phyloP scores from a whole-genome alignment of 2,797 vertebrate species.

The Antrozous pallidus region DNA sequence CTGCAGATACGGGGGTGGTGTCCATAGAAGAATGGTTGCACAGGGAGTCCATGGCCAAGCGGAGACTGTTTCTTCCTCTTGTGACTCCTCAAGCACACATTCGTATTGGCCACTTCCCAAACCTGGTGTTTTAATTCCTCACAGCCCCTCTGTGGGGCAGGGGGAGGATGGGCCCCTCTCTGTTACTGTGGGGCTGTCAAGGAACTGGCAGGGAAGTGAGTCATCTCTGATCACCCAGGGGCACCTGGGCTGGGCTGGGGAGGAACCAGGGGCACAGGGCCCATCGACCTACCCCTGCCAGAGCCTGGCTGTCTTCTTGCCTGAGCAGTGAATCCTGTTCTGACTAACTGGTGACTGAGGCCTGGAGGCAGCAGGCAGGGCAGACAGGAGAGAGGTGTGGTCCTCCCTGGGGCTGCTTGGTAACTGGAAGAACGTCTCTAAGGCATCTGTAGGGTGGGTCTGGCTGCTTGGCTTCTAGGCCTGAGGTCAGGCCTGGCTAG shows the following conservation, averaged over 20 bases:
- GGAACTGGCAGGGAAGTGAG: conserved; percentile 64
- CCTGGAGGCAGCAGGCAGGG: background rate
- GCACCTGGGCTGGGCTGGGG: background rate
- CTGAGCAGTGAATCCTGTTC: background rate
- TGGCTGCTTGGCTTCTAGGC: conserved; percentile 17
- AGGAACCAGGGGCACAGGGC: background rate
- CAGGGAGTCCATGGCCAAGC: background rate
- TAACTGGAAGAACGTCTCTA: conserved; percentile 60
- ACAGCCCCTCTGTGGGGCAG: background rate
- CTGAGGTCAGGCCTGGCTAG: conserved; percentile 69
- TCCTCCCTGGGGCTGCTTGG: conserved; percentile 58
- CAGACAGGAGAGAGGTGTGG: conserved; percentile 55
- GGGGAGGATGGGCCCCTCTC: conserved; percentile 53
- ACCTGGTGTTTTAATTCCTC: conserved; percentile 52
- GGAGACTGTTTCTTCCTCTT: background rate
- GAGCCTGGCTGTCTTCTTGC: background rate
- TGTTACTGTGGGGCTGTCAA: conserved; percentile 43
- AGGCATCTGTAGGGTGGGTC: conserved; percentile 22
- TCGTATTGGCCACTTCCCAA: conserved; percentile 12
- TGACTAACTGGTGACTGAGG: conserved; percentile 17
- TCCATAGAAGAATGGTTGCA: background rate
- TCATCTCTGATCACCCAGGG: conserved; percentile 51
- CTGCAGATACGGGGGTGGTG: background rate
- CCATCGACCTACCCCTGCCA: background rate
- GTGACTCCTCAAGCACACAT: conserved; percentile 45